Base-by-base conservation (phyloP, 2,888 invertebrate genomes). In the Antitype chi region DNA sequence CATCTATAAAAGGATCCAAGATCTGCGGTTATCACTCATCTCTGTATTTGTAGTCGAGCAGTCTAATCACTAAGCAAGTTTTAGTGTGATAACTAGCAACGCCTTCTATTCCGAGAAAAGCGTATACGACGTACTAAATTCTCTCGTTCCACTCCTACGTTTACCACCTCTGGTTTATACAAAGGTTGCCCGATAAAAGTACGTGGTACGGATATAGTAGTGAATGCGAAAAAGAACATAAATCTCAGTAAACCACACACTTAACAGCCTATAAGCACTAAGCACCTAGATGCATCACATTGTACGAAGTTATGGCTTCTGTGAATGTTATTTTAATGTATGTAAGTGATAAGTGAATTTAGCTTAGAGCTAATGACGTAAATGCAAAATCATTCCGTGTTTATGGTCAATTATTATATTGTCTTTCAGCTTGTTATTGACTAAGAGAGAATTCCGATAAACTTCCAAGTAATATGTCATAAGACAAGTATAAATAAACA, bases 211-310 rank as follows among this genome's bases (percentile, higher is more conserved):
- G 68, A 81, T 71, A 64, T 81, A 80, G 70, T 23, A 71, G 8
- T 62, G 82, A 85, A 82, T 81, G 82, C 82, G 82, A 85, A 82
- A 82, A 81, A 66, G 70, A 76, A 55, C 60, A 85, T 69, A 81
- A 69, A 81, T 81, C 68, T 59, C 5, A 13, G 76, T 69, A 74
- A 67, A 80, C 62, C 76, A 57, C 70, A 85, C 64, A 70, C 75
- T 85, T 74, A 53, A 52, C 55, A 57, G 32, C n/a, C 32, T 59
- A 74, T 74, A 80, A 80, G 59, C 74, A 60, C 28, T 76, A 60
- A 57, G 57, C 68, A 47, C 55, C 38, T 55, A 38, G 28, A 17
- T 69, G 57, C 55, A 68, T 64, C 79, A 67, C 23, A 60, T 70
- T 43, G 63, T 81, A 60, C 11, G 23, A 17, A 43, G 52, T 55